A percentile compares a stretch with the other conserved stretches of the same genome.
Evolutionary conservation across 2,113 vertebrate species (phyloP).

Genomic region (Dromaius novaehollandiae): DNA sequence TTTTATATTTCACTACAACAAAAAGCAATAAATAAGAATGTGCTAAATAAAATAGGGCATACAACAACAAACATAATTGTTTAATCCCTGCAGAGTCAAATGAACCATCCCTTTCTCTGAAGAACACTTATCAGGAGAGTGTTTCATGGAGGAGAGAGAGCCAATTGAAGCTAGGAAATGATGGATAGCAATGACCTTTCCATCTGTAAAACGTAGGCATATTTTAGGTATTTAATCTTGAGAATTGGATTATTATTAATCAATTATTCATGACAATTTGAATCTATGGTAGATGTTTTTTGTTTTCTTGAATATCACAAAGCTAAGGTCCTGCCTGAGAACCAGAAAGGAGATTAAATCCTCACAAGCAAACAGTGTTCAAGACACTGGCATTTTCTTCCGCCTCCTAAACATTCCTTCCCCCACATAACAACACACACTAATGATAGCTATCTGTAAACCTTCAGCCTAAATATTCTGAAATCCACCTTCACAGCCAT

Average conservation of each 20-base stretch:
- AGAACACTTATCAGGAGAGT: conserved; percentile 8
- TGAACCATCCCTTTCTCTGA: conserved; percentile 20
- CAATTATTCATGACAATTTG: conserved; percentile 80
- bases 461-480: conserved; percentile 21
- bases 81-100: not conserved
- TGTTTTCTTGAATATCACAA: conserved; percentile 75
- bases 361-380: conserved; percentile 64
- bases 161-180: conserved; percentile 54
- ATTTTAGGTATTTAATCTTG: conserved; percentile 75
- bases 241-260: conserved; percentile 75
- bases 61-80: not conserved
- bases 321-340: conserved; percentile 67
- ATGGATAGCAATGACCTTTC: conserved; percentile 70
- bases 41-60: not conserved
- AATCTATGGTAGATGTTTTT: conserved; percentile 73
- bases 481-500: not conserved
- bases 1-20: not conserved
- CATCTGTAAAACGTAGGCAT: conserved; percentile 61
- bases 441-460: conserved; percentile 36
- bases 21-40: not conserved
- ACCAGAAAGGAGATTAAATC: conserved; percentile 73
- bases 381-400: conserved; percentile 62
- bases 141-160: conserved; percentile 36
- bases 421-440: conserved; percentile 1
- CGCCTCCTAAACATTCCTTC: conserved; percentile 21